phyloP scores from a whole-genome alignment of 2,797 vertebrate species.

The Melanogrammus aeglefinus region DNA sequence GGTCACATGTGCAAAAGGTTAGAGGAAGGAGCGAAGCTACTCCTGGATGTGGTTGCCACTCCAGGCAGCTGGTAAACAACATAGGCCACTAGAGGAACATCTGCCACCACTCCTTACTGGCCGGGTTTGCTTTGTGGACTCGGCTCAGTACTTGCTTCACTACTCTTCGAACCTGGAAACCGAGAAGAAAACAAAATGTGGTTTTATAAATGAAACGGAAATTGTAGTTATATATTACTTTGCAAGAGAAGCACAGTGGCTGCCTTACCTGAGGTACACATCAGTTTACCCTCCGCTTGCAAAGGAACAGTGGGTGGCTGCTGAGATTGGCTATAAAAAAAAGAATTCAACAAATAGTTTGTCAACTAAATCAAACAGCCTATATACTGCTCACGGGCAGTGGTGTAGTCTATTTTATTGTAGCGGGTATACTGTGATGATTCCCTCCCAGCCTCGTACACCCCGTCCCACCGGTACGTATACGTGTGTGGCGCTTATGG shows the following conservation, averaged over 20 bases:
- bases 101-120: constrained; percentile 59
- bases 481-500: too few relatives aligned
- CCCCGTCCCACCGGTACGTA: too few relatives aligned
- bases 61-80: constrained; percentile 64
- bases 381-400: background rate
- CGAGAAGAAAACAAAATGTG: background rate
- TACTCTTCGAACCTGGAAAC: constrained; percentile 51
- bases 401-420: too few relatives aligned
- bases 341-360: constrained; percentile 15
- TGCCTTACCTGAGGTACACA: constrained; percentile 45
- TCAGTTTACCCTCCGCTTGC: constrained; percentile 54
- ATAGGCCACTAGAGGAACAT: constrained; percentile 31
- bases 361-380: background rate
- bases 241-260: background rate
- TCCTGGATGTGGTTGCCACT: constrained; percentile 54
- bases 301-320: constrained; percentile 61
- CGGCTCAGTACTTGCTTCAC: constrained; percentile 27
- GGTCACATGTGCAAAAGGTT: constrained; percentile 69
- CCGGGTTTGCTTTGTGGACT: constrained; percentile 63
- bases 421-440: too few relatives aligned
- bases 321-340: constrained; percentile 63
- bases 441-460: too few relatives aligned
- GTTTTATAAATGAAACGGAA: background rate
- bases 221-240: background rate
- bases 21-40: constrained; percentile 67